These are phyloP conservation scores for Xanthia togata DNA, from an alignment of 2,888 invertebrate species.

Conservation along the genomic window DNA sequence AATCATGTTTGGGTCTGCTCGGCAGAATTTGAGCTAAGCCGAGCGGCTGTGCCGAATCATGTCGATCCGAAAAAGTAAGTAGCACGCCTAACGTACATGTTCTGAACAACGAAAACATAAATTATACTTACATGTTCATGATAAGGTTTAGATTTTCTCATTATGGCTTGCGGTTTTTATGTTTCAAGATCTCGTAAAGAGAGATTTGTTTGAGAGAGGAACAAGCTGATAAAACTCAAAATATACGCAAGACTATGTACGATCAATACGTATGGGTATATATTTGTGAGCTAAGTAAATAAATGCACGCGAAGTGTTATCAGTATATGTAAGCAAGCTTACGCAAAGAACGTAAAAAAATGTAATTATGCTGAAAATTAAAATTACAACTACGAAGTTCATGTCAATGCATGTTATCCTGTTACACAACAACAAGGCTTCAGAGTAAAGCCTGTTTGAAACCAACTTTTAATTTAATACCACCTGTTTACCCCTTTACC, in stretches of 20 bases:
- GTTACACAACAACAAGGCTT: constrained; percentile 13
- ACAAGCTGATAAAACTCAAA: background rate
- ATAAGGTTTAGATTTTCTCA: too few species aligned
- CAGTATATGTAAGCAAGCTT: background rate
- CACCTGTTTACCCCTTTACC: background rate
- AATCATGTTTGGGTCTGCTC: too few species aligned
- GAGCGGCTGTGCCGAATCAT: too few species aligned
- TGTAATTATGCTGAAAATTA: background rate
- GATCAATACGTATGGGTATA: too few species aligned
- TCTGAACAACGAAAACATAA: background rate
- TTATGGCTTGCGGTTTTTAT: background rate
- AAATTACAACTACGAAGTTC: background rate
- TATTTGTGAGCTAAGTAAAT: too few species aligned
- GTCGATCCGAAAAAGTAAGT: too few species aligned
- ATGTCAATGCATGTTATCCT: constrained; percentile 5
- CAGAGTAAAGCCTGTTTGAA: constrained; percentile 13
- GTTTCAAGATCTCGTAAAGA: background rate
- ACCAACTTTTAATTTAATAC: constrained; percentile 25
- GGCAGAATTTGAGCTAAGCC: too few species aligned
- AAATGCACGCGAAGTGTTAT: background rate
- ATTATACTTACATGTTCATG: background rate
- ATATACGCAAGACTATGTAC: background rate
- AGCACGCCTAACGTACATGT: too few species aligned
- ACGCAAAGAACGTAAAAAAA: background rate
- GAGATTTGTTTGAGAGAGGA: background rate